These are phyloP conservation scores for Drosophila takahashii DNA, from an alignment of 1,140 invertebrate species.

Conservation along the genomic window DNA sequence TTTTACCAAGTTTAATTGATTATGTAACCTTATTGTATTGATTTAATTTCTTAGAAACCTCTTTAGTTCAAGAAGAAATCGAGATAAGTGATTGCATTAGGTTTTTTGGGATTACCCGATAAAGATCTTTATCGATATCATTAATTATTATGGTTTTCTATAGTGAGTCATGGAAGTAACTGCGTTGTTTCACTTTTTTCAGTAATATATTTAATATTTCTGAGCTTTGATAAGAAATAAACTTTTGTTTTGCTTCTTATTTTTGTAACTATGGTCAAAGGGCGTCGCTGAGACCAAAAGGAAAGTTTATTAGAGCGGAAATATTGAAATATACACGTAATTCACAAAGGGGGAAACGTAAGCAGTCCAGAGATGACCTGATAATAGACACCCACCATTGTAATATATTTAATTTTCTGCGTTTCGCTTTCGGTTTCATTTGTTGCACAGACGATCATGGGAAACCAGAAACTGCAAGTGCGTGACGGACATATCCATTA, in stretches of 20 bases:
- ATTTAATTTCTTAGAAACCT: neutral
- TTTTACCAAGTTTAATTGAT: too few relatives aligned
- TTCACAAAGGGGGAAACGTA: neutral
- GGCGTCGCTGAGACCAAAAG: neutral
- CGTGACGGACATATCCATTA: conserved; percentile 42
- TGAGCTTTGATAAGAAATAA: conserved; percentile 1
- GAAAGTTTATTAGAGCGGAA: conserved; percentile 56
- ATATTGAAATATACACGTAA: conserved; percentile 10
- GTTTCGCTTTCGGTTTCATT: conserved; percentile 46
- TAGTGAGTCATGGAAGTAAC: conserved; percentile 3
- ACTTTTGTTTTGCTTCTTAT: neutral
- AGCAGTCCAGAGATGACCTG: conserved; percentile 24
- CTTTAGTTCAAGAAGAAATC: neutral
- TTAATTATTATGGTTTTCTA: neutral
- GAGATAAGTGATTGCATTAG: neutral
- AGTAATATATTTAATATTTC: neutral
- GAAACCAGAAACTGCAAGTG: conserved; percentile 14
- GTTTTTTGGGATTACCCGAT: neutral
- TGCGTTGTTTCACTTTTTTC: neutral
- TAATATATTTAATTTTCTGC: conserved; percentile 32
- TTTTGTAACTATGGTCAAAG: neutral
- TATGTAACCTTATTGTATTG: neutral
- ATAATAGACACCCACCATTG: conserved; percentile 56
- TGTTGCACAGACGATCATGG: conserved; percentile 36
- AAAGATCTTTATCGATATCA: neutral